Conservation (phyloP, 2,888 invertebrate species). For the Scotopteryx bipunctaria region DNA sequence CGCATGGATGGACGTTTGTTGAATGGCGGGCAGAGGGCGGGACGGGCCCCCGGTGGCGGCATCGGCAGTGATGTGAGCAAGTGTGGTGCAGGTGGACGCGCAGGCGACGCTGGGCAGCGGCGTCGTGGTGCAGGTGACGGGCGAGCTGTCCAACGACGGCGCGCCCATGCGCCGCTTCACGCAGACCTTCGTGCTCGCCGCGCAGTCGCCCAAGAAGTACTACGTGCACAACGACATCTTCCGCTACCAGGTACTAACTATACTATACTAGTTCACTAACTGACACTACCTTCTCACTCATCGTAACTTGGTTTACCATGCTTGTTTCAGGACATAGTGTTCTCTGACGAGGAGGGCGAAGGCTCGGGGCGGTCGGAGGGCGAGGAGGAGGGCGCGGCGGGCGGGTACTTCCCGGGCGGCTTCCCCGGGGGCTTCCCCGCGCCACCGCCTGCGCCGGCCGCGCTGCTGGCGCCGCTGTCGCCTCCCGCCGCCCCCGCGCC, state of each 20-base stretch:
- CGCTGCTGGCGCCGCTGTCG: slow-evolving; percentile 45
- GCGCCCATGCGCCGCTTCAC: slow-evolving; percentile 99
- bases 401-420: slow-evolving; percentile 45
- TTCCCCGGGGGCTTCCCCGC: slow-evolving; percentile 58
- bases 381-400: slow-evolving; percentile 79
- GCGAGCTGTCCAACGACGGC: slow-evolving; percentile 97
- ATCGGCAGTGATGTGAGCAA: not conserved
- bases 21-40: too few species aligned
- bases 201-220: slow-evolving; percentile 98
- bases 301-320: too few species aligned
- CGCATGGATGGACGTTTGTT: too few species aligned
- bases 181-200: slow-evolving; percentile 97
- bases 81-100: slow-evolving; percentile 93
- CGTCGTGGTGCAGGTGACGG: slow-evolving; percentile 98
- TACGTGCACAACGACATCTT: slow-evolving; percentile 99
- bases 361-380: slow-evolving; percentile 84
- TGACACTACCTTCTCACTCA: too few species aligned
- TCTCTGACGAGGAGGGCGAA: slow-evolving; percentile 83
- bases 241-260: slow-evolving; percentile 95
- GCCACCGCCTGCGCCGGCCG: slow-evolving; percentile 53
- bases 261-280: too few species aligned
- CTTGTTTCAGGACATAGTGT: slow-evolving; percentile 76
- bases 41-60: too few species aligned
- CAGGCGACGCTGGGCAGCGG: slow-evolving; percentile 97
- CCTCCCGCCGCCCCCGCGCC: slow-evolving; percentile 41